These are phyloP conservation scores for Echinometra lucunter DNA, from an alignment of 53 echinoderm and acorn worm genomes.

Conservation along the genomic window DNA sequence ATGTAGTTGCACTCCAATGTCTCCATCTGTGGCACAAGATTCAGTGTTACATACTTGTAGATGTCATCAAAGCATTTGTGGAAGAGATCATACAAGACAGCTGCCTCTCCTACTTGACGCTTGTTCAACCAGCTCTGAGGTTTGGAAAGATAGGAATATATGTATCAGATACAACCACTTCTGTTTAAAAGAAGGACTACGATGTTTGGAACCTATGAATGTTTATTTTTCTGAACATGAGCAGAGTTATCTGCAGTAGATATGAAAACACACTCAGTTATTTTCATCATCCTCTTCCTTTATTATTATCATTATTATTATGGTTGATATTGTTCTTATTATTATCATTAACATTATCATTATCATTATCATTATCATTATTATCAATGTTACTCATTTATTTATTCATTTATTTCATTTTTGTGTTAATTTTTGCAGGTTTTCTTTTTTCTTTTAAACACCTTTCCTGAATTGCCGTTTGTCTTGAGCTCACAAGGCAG, in stretches of 20 bases:
- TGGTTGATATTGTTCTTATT: too few relatives aligned
- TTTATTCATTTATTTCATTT: too few relatives aligned
- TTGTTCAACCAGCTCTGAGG: constrained; percentile 91
- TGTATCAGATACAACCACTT: background rate
- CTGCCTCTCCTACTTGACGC: constrained; percentile 84
- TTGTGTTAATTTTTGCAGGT: too few relatives aligned
- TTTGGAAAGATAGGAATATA: background rate
- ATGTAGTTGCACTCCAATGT: constrained; percentile 97
- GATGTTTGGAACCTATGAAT: background rate
- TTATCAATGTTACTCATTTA: too few relatives aligned
- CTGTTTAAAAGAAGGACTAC: too few relatives aligned
- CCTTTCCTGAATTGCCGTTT: too few relatives aligned
- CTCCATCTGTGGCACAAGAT: constrained; percentile 91
- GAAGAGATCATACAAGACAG: constrained; percentile 85
- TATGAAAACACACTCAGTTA: background rate
- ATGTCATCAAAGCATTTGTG: constrained; percentile 95
- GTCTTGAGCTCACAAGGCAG: too few relatives aligned
- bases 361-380: too few relatives aligned
- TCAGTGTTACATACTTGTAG: constrained; percentile 80
- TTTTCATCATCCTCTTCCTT: background rate
- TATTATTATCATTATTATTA: background rate
- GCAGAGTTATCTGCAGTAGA: background rate
- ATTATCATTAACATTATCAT: too few relatives aligned
- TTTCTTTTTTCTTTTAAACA: too few relatives aligned
- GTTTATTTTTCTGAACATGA: background rate